Base-by-base conservation (phyloP, 1,140 invertebrate species). In the Drosophila pruinosa region DNA sequence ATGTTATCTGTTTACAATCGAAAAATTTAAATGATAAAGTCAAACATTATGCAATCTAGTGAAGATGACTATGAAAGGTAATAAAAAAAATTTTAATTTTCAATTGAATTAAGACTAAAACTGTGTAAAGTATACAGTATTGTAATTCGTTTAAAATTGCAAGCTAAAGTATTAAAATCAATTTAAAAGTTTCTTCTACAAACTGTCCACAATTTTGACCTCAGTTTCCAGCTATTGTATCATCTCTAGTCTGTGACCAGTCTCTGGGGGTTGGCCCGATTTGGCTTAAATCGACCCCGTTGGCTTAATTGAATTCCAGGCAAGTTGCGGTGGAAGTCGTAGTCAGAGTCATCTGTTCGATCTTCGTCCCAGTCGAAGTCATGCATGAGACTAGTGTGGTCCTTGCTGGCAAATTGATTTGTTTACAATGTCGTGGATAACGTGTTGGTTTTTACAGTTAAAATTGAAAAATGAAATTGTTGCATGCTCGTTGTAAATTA, bases 381-480 rank as follows among this genome's bases (percentile, higher is more conserved):
- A 38, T 47, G 48, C 21, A 38, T 56, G 68, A 50, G 34, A 54
- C 50, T 43, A 58, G 78, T 82, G 81, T 86, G 81, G 81, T 85
- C 77, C 69, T 68, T 61, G 31, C 52, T 63, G 54, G 48, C 56
- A 88, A 88, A 88, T 88, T 88, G 82, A 88, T 88, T 88, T 89
- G 82, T 88, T 82, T 82, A 75, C 78, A 75, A 69, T 64, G 61
- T 70, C 57, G 75, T 69, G 71, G 56, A 88, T 75, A 88, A 82
- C 82, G 83, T 88, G 82, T 82, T 82, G 79, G 82, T 76, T 88
- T 88, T 88, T 88, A 88, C 82, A 88, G 82, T 88, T 88, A 78
- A 82, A 74, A 88, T 89, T 78, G 75, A 88, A 82, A 81, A 82
- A 88, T 88, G 75, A 88, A 82, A 82, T 72, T 88, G 68, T 88